Base-by-base conservation (phyloP, 2,888 invertebrate species). In the Cancer borealis region DNA sequence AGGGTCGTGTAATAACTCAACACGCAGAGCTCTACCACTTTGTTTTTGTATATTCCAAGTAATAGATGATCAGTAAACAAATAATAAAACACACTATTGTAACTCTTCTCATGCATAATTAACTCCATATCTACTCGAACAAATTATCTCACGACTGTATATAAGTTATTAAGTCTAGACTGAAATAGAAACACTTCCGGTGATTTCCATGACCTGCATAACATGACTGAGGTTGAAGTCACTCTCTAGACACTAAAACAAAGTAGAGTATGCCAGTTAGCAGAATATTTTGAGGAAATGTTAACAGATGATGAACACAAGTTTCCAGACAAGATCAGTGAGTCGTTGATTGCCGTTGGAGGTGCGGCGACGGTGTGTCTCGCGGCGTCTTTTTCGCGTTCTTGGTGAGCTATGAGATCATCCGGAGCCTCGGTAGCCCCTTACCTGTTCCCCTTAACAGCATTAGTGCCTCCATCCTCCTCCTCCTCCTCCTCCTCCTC, bases 391-490 rank as follows among this genome's bases (percentile, higher is more conserved):
- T 26, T 66, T 26, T 30, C 30, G 79, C 79, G 79, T 79, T 79
- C 79, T 14, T 79, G 30, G 79, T 12, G 30, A 30, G 79, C 79
- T 30, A 12, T 26, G 26, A 79, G 79, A 79, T 79, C 79, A 79
- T 30, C 30, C 79, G 12, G 26, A 30, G 30, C 30, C 79, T 66
- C 79, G 21, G 12, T 30, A 30, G 79, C 79, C 79, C 79, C 79
- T 26, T 6, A 8, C 79, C 79, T 79, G 79, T 79, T 79, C 79
- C 79, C 79, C 79, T 79, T 79, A 79, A 79, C 79, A 79, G 79
- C 21, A 79, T 79, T 79, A 79, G 12, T 26, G 79, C 79, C 30
- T 79, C 79, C 73, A 3, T 66, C 21, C 66, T 21, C 66, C 66
- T 66, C 66, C 8, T 47, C 47, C 47, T 12, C 60, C 49, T 66